Base-by-base conservation (phyloP, 2,113 vertebrate species). In the Ctenodactylus gundi region DNA sequence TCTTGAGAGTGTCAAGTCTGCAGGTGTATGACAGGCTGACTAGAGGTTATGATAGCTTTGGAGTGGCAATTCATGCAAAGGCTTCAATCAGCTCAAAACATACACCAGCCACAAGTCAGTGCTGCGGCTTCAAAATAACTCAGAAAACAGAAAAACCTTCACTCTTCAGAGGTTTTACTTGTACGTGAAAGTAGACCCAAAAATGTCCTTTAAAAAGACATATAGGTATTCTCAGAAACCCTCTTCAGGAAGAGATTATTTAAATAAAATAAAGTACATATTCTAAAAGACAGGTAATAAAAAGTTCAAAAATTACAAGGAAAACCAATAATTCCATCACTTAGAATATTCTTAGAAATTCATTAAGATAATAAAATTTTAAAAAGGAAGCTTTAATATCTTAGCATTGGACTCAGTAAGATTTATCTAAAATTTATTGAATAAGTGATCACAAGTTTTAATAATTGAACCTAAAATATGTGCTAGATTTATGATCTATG, bases 361-460 rank as follows among this genome's bases (percentile, higher is more conserved):
- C 13, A 76, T 55, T 84, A 29, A 51, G 8, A 6, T 84, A 49
- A 41, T 49, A 51, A 95, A 68, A 90, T 23, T 7, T 23, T 2
- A 58, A 58, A 23, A 85, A 70, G 18, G 83, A 77, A 36, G 53
- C 4, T 78, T 64, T 80, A 73, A n/a, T 41, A 21, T 64, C 23
- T 91, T 29, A 51, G n/a, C 84, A 49, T 80, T 65, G 62, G 14
- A 64, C 11, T 36, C 4, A 67, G 5, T 49, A 76, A 14, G 75
- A 39, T 60, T 81, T 68, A 75, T 55, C 87, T 73, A 41, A 39
- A 90, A 77, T 49, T 34, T 67, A 93, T n/a, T 90, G 51, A 91
- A 55, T 73, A 86, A 60, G 3, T 46, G 75, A 36, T 8, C 6
- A 90, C 60, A 29, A 41, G 49, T 90, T 49, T 53, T 51, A 81